A percentile compares a stretch with the other conserved stretches of the same genome.
These are phyloP conservation scores for Antheraea yamamai DNA, from an alignment of 2,888 invertebrate species.

Conservation along the genomic window DNA sequence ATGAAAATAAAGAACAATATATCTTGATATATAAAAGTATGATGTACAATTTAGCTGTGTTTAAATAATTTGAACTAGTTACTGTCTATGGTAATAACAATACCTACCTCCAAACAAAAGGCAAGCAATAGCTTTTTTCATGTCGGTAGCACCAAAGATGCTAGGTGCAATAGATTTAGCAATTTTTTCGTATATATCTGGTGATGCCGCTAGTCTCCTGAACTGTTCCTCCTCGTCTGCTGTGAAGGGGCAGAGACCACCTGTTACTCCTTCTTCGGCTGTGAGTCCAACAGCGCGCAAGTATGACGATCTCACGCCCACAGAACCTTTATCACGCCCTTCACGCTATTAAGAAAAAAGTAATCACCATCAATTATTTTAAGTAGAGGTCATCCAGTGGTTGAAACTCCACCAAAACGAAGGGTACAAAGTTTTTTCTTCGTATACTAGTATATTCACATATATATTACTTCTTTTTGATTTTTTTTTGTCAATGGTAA, in stretches of 20 bases:
- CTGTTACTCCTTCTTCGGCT: slow-evolving; percentile 90
- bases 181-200: slow-evolving; percentile 94
- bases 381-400: neutral
- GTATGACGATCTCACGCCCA: slow-evolving; percentile 97
- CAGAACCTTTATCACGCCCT: slow-evolving; percentile 88
- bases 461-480: no score
- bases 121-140: slow-evolving; percentile 98
- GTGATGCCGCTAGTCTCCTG: slow-evolving; percentile 90
- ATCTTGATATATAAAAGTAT: no score
- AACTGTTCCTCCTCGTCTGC: slow-evolving; percentile 85
- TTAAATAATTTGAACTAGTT: neutral
- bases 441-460: no score
- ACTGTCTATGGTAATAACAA: neutral
- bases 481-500: no score
- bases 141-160: slow-evolving; percentile 96
- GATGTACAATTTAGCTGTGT: no score
- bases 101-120: slow-evolving; percentile 93
- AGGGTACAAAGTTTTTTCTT: no score
- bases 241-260: slow-evolving; percentile 81
- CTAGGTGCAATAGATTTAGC: slow-evolving; percentile 97
- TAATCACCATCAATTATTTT: neutral
- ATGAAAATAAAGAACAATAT: no score
- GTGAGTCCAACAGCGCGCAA: slow-evolving; percentile 96
- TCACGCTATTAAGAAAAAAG: slow-evolving; percentile 74
- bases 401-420: no score